Conservation (phyloP, 2,888 invertebrate species). For the Euproctis similis region DNA sequence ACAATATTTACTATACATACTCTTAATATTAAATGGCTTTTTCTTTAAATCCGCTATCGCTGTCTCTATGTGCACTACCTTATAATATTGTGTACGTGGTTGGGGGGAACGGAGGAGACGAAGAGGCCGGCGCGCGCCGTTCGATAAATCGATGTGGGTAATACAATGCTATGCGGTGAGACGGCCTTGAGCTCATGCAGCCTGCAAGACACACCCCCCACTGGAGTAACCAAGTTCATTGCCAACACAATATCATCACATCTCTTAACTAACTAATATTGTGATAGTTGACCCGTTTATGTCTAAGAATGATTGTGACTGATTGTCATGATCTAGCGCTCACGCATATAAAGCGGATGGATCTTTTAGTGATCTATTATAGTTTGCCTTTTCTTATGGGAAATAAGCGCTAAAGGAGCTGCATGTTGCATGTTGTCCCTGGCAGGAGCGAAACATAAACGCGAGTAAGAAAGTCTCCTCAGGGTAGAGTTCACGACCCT, state of each 20-base stretch:
- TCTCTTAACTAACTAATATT: slow-evolving; percentile 30
- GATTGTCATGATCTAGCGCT: slow-evolving; percentile 12
- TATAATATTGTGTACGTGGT: slow-evolving; percentile 38
- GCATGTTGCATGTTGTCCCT: too few species aligned
- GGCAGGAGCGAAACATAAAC: too few species aligned
- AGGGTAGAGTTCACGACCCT: too few species aligned
- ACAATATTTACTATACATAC: too few species aligned
- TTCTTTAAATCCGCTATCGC: slow-evolving; percentile 12
- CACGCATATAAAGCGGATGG: slow-evolving; percentile 20
- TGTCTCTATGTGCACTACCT: slow-evolving; percentile 24
- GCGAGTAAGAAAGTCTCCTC: too few species aligned
- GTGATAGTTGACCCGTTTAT: slow-evolving; percentile 16
- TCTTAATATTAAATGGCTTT: background rate
- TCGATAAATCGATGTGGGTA: slow-evolving; percentile 71
- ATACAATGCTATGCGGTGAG: slow-evolving; percentile 61
- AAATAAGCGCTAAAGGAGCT: too few species aligned
- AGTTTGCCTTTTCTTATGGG: too few species aligned
- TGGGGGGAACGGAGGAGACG: slow-evolving; percentile 34
- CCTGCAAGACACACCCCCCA: slow-evolving; percentile 69
- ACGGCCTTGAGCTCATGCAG: slow-evolving; percentile 64
- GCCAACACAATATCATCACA: slow-evolving; percentile 48
- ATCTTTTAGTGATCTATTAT: slow-evolving; percentile 1
- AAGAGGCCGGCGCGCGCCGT: slow-evolving; percentile 66
- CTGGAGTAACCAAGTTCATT: slow-evolving; percentile 65
- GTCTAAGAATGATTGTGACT: slow-evolving; percentile 12